Percentiles rank a stretch among this genome's conserved stretches.
Evolutionary conservation across 2,888 invertebrate genomes (phyloP).

Genomic region (Ptycholaimellus sp.): DNA sequence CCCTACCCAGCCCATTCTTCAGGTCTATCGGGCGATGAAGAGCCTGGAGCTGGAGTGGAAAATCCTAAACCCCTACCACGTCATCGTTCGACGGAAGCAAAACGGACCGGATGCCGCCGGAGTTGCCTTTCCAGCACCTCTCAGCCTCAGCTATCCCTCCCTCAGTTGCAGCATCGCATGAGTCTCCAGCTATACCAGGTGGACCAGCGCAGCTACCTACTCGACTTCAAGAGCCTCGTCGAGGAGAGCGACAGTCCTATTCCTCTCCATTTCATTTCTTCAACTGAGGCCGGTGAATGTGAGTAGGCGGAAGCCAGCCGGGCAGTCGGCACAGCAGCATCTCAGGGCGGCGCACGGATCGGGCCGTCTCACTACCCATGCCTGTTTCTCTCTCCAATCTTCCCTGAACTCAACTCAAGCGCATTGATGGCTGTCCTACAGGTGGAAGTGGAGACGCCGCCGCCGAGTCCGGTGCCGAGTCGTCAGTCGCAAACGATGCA

Average conservation of each 20-base stretch:
- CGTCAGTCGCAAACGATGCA: slow-evolving; percentile 73
- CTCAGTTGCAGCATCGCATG: slow-evolving; percentile 47
- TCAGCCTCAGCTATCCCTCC: neutral
- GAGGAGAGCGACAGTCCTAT: slow-evolving; percentile 15
- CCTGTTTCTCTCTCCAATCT: too few species aligned
- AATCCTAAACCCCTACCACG: slow-evolving; percentile 76
- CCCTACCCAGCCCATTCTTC: slow-evolving; percentile 9
- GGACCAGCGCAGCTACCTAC: slow-evolving; percentile 75
- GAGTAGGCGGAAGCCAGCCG: neutral
- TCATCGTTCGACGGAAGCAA: slow-evolving; percentile 68
- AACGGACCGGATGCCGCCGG: neutral
- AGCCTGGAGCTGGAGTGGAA: slow-evolving; percentile 92
- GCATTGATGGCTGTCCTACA: slow-evolving; percentile 5
- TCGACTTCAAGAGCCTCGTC: slow-evolving; percentile 67
- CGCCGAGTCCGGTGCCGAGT: slow-evolving; percentile 16
- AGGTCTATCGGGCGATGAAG: slow-evolving; percentile 89
- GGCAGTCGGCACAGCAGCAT: neutral
- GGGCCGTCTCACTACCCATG: too few species aligned
- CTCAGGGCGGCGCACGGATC: neutral
- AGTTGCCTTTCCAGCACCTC: neutral
- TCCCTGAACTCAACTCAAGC: too few species aligned
- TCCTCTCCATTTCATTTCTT: neutral
- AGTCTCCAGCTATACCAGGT: slow-evolving; percentile 92
- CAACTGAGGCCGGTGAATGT: too few species aligned
- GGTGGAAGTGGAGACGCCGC: slow-evolving; percentile 14